phyloP scores from a whole-genome alignment of 2,113 vertebrate species.

The Gobius niger region DNA sequence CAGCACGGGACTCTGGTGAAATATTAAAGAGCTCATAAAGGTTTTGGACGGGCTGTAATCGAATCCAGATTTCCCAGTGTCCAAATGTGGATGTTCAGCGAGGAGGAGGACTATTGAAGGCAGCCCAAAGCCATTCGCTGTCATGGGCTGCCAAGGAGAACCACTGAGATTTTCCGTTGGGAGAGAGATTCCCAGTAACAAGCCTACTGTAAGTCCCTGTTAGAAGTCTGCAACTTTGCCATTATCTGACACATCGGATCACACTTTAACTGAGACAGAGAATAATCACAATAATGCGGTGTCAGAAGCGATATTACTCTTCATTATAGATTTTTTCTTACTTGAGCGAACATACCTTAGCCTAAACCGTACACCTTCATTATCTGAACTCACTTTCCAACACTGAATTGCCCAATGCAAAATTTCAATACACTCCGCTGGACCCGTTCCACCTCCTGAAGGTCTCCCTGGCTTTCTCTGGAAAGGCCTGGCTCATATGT shows the following conservation, averaged over 20 bases:
- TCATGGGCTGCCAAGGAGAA: conserved; percentile 28
- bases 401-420: conserved; percentile 3
- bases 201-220: conserved; percentile 9
- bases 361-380: not conserved
- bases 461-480: conserved; percentile 20
- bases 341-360: too few relatives aligned
- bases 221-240: conserved; percentile 11
- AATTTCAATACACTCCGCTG: conserved; percentile 23
- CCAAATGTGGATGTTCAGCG: conserved; percentile 13
- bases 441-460: conserved; percentile 13
- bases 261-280: not conserved
- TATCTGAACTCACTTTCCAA: too few relatives aligned
- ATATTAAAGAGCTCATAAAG: conserved; percentile 20
- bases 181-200: conserved; percentile 22
- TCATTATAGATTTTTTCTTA: too few relatives aligned
- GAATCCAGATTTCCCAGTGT: conserved; percentile 42
- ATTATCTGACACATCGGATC: not conserved
- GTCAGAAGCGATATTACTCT: not conserved
- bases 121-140: not conserved
- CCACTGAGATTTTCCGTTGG: conserved; percentile 42
- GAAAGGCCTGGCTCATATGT: conserved; percentile 20
- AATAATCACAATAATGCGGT: not conserved
- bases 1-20: conserved; percentile 8
- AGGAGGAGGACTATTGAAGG: conserved; percentile 19
- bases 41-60: conserved; percentile 26